Evolutionary conservation across 2,113 vertebrate genomes (phyloP).

Genomic region (Cebus imitator): DNA sequence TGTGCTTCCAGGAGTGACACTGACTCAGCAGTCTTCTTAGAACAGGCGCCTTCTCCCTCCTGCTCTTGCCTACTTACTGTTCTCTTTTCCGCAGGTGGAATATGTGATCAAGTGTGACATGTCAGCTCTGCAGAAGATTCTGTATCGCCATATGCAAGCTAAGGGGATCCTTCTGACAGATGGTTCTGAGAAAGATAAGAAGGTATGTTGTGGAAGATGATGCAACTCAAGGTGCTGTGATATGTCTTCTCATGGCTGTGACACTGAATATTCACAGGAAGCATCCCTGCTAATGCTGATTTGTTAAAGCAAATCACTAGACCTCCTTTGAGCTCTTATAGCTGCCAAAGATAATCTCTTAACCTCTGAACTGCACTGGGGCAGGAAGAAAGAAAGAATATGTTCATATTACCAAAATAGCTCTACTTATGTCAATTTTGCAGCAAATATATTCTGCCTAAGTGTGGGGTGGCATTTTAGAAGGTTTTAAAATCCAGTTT

Average conservation of each 20-base stretch:
- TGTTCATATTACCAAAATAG: neutral
- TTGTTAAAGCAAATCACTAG: neutral
- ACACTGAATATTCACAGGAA: neutral
- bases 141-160: conserved; percentile 98
- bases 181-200: conserved; percentile 99
- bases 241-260: neutral
- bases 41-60: neutral
- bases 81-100: conserved; percentile 89
- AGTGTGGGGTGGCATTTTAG: neutral
- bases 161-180: conserved; percentile 99
- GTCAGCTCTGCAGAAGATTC: conserved; percentile 98
- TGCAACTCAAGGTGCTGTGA: accelerated
- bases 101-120: conserved; percentile 99
- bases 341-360: neutral
- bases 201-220: conserved; percentile 83
- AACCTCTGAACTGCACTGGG: neutral
- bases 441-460: neutral
- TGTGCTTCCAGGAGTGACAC: neutral
- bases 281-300: neutral
- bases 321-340: neutral
- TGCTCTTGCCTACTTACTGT: neutral
- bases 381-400: too few relatives aligned
- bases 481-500: neutral
- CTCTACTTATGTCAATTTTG: neutral
- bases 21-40: neutral